Conservation (phyloP, 2,888 invertebrate species). For the Campopleginae sp. region DNA sequence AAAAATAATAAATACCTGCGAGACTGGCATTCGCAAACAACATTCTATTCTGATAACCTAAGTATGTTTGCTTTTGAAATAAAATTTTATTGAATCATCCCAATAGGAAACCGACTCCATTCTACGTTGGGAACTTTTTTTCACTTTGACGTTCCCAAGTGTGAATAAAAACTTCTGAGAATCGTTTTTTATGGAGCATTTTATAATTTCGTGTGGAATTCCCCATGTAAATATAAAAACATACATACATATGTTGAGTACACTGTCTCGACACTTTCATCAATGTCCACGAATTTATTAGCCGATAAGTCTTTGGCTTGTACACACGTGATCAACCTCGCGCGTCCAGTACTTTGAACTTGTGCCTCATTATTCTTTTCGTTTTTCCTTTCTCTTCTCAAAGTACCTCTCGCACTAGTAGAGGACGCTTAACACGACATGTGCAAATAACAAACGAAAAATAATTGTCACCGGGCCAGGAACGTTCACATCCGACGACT, state of each 20-base stretch:
- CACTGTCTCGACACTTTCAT: conserved; percentile 50
- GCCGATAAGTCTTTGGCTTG: conserved; percentile 41
- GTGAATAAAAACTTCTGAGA: not conserved
- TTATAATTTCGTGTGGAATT: not conserved
- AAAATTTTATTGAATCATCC: not conserved
- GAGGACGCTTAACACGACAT: not conserved
- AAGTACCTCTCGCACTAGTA: not conserved
- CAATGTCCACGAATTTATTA: conserved; percentile 50
- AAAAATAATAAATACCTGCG: not conserved
- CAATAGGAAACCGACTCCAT: not conserved
- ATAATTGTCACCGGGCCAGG: conserved; percentile 11
- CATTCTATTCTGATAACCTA: not conserved
- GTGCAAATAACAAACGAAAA: conserved; percentile 7
- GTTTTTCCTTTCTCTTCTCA: not conserved
- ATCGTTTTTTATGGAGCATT: not conserved
- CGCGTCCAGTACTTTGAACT: conserved; percentile 46
- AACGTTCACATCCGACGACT: not conserved
- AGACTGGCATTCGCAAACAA: not conserved
- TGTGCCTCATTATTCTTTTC: conserved; percentile 39
- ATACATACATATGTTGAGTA: not conserved
- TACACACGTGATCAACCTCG: conserved; percentile 9
- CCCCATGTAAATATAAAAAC: not conserved
- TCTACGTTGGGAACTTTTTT: not conserved
- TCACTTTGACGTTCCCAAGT: not conserved
- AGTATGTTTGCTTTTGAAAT: not conserved